Evolutionary conservation across 2,888 invertebrate species (phyloP).

Genomic region (Eupithecia abbreviata): DNA sequence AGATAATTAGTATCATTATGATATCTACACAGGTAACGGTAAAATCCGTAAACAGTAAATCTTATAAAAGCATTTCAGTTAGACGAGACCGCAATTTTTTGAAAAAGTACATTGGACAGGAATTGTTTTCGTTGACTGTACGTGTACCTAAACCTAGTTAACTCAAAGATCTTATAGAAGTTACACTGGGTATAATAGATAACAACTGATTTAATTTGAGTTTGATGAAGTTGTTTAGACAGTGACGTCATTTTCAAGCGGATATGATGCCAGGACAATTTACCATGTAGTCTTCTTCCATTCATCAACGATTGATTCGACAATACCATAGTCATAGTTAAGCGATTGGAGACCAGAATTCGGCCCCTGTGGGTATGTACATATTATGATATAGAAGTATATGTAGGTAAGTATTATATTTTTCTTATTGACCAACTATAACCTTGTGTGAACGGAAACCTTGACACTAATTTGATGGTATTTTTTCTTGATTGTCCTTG

Average conservation of each 20-base stretch:
- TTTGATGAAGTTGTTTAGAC: background rate
- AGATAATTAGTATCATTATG: too few relatives aligned
- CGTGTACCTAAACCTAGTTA: background rate
- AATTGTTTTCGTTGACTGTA: background rate
- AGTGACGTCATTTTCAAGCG: slow-evolving; percentile 4
- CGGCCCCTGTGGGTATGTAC: background rate
- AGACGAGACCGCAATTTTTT: too few relatives aligned
- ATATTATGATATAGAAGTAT: background rate
- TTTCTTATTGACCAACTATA: slow-evolving; percentile 1
- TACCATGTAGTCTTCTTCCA: background rate
- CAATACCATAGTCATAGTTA: too few relatives aligned
- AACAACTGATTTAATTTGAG: background rate
- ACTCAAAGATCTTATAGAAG: background rate
- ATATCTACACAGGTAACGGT: too few relatives aligned
- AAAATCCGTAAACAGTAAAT: too few relatives aligned
- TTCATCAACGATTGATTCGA: too few relatives aligned
- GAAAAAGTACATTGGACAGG: background rate
- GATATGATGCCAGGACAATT: background rate
- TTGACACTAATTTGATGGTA: slow-evolving; percentile 5
- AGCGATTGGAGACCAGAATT: too few relatives aligned
- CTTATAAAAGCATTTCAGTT: too few relatives aligned
- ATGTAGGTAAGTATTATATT: background rate
- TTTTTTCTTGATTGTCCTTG: slow-evolving; percentile 8
- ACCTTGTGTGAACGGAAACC: background rate
- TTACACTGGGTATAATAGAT: background rate